Percentiles rank a stretch among this genome's conserved stretches.
Conservation (phyloP, 2,888 invertebrate species). For the Masnerella sp. region DNA sequence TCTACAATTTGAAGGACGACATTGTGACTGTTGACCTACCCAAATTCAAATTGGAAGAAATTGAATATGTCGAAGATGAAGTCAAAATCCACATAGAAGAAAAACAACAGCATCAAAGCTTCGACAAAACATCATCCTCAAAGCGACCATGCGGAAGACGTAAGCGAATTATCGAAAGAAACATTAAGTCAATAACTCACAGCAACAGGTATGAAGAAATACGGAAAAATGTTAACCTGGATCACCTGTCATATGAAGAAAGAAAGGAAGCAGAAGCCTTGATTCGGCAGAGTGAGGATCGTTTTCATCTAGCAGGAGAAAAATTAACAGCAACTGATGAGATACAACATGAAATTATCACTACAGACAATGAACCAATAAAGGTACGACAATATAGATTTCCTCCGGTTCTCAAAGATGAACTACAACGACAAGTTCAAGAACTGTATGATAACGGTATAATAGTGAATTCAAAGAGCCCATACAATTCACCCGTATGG, state of each 20-base stretch:
- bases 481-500: background rate
- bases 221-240: background rate
- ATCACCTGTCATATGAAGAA: background rate
- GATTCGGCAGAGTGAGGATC: background rate
- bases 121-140: background rate
- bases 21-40: background rate
- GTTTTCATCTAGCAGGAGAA: background rate
- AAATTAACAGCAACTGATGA: background rate
- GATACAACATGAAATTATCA: background rate
- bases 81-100: background rate
- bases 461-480: background rate
- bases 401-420: background rate
- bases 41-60: background rate
- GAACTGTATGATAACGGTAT: background rate
- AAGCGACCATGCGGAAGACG: background rate
- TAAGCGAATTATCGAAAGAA: background rate
- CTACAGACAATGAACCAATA: background rate
- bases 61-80: background rate
- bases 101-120: background rate
- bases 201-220: background rate
- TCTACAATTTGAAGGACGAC: conserved; percentile 2
- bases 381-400: conserved; percentile 5
- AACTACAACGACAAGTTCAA: background rate
- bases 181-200: background rate
- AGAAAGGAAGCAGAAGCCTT: background rate